Conservation (phyloP, 2,797 vertebrate species). For the Lagocephalus sceleratus region DNA sequence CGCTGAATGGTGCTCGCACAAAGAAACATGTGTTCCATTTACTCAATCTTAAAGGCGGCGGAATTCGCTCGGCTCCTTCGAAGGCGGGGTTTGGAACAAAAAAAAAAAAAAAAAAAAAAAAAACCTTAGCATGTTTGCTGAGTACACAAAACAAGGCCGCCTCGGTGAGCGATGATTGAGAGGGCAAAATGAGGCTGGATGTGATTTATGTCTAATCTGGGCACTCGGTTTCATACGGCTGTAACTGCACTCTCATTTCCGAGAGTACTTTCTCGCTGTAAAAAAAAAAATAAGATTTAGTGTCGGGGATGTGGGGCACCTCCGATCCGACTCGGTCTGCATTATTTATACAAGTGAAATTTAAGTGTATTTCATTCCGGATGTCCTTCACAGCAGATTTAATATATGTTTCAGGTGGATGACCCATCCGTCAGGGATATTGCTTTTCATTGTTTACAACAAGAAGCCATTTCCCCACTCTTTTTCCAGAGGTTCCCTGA, state of each 20-base stretch:
- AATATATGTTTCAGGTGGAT: constrained; percentile 48
- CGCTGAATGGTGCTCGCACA: constrained; percentile 1
- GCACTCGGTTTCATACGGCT: constrained; percentile 58
- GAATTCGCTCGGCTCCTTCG: constrained; percentile 14
- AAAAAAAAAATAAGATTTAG: constrained; percentile 53
- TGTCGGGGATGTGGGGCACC: constrained; percentile 10
- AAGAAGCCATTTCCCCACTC: constrained; percentile 27
- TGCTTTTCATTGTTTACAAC: constrained; percentile 59
- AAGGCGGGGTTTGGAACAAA: constrained; percentile 3
- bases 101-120: constrained; percentile 1
- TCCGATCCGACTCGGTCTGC: constrained; percentile 8
- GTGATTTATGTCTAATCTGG: constrained; percentile 64
- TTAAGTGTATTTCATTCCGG: constrained; percentile 41
- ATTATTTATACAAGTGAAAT: constrained; percentile 43
- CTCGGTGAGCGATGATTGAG: constrained; percentile 45
- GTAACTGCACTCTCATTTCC: constrained; percentile 69
- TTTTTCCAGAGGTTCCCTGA: constrained; percentile 26
- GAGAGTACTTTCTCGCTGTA: constrained; percentile 55
- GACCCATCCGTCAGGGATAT: constrained; percentile 56
- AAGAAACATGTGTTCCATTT: constrained; percentile 14
- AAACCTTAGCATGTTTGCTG: constrained; percentile 26
- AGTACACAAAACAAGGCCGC: constrained; percentile 47
- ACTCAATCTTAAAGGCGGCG: constrained; percentile 10
- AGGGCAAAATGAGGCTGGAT: constrained; percentile 36
- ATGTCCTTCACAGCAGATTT: constrained; percentile 38